Evolutionary conservation across 2,888 invertebrate species (phyloP), one percentile per base, ranked within the genome.

Genomic region (Tineola bisselliella): DNA sequence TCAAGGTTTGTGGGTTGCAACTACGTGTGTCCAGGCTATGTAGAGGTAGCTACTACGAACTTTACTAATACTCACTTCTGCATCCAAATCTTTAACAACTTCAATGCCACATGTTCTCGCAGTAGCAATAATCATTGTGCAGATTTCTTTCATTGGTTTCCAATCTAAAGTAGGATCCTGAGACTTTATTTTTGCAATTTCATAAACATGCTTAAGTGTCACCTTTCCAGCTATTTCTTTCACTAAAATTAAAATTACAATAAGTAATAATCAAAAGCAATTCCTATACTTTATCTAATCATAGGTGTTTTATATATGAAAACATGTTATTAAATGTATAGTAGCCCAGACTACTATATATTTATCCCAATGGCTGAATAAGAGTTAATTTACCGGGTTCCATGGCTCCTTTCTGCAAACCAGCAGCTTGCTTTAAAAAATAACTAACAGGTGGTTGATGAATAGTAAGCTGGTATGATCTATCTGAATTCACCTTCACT

Each of bases 131-230:
- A 98, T 72, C 90, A 91, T 90, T 65, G 89, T 88, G 74, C 97
- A 97, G 70, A 98, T 89, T 72, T 93, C 90, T 79, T 94, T 71
- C 63, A 94, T 68, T 10, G 88, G 74, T 65, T 84, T 81, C 69
- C 91, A 88, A 68, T 91, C 90, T 19, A 92, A 75, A 0, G 92
- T 82, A 3, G 94, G 94, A 81, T 99, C 98, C 73, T 93, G 87
- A n/a, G 91, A 88, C 81, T 99, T 99, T n/a, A 99, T 94, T 78
- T 91, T 89, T 0, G 99, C 99, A 73, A 99, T 99, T 90, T 99
- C 99, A 81, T 98, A 99, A 12, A 99, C 79, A 81, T 99, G 99
- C 77, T 97, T 99, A 0, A 95, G 72, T 0, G 97, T 95, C 62
- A 99, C 90, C 88, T 93, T 96, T 0, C 99, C 99, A 67, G 93